Evolutionary conservation across 2,797 vertebrate genomes (phyloP).

Genomic region (Remorina albescens): DNA sequence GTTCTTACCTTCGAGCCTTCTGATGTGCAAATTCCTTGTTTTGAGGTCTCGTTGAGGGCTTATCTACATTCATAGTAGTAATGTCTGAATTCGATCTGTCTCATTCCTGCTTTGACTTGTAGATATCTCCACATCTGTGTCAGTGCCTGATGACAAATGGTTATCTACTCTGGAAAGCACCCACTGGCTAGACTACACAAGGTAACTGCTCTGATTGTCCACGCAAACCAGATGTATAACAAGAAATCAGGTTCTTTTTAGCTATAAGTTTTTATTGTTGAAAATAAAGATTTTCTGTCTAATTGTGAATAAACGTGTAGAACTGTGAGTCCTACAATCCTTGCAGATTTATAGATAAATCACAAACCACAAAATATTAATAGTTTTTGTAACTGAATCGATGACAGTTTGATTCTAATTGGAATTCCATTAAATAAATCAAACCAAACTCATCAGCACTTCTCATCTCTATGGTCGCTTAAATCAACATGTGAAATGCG

Average conservation of each 20-base stretch:
- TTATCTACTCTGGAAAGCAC: conserved; percentile 92
- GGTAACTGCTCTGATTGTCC: conserved; percentile 78
- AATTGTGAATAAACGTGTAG: neutral
- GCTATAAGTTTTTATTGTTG: neutral
- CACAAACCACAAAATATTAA: neutral
- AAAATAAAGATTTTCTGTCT: neutral
- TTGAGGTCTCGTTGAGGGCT: neutral
- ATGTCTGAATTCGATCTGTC: neutral
- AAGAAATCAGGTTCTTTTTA: neutral
- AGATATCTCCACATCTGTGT: conserved; percentile 87
- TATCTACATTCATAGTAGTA: neutral
- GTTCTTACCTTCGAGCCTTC: neutral
- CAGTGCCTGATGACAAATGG: conserved; percentile 92
- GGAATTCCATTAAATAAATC: too few species aligned
- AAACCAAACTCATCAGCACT: conserved; percentile 1
- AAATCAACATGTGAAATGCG: neutral
- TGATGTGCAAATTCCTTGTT: neutral
- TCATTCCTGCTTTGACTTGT: conserved; percentile 25
- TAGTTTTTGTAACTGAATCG: neutral
- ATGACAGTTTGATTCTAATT: too few species aligned
- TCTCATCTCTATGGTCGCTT: too few species aligned
- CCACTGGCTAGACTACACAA: conserved; percentile 91
- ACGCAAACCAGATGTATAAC: neutral
- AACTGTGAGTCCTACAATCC: neutral
- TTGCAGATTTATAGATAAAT: neutral